A percentile compares a stretch with the other conserved stretches of the same genome.
phyloP scores from a whole-genome alignment of 2,888 invertebrate species.

The Lithophane ornitopus region DNA sequence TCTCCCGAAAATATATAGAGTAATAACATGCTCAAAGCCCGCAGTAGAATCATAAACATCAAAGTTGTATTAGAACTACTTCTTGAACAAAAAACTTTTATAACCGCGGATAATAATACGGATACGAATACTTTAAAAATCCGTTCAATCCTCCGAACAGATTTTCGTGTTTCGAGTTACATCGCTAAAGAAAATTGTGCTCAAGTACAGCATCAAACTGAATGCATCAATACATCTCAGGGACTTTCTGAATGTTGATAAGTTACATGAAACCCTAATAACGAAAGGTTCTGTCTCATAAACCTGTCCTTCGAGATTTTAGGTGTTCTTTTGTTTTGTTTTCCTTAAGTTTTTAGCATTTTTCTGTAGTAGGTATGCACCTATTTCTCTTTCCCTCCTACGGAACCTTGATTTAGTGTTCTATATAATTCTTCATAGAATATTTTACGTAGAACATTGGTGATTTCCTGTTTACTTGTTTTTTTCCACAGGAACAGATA shows the following conservation, averaged over 20 bases:
- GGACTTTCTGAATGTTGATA: constrained; percentile 4
- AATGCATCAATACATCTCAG: neutral
- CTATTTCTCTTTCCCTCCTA: neutral
- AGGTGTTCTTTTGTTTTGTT: neutral
- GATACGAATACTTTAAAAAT: neutral
- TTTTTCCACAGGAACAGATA: neutral
- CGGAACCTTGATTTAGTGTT: neutral
- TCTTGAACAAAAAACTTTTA: neutral
- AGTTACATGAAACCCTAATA: constrained; percentile 17
- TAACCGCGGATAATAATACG: neutral
- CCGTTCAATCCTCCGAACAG: neutral
- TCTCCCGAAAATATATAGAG: neutral
- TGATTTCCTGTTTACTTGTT: neutral
- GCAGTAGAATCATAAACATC: neutral
- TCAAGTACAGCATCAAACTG: constrained; percentile 13
- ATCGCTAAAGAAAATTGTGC: constrained; percentile 7
- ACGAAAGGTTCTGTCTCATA: neutral
- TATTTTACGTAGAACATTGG: neutral
- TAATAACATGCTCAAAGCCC: neutral
- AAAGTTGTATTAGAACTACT: neutral
- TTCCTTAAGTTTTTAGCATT: neutral
- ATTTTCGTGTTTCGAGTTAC: constrained; percentile 8
- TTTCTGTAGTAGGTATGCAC: neutral
- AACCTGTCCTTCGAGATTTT: neutral
- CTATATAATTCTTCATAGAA: neutral